phyloP scores from a whole-genome alignment of 2,113 vertebrate species.

The Scartelaos histophorus region DNA sequence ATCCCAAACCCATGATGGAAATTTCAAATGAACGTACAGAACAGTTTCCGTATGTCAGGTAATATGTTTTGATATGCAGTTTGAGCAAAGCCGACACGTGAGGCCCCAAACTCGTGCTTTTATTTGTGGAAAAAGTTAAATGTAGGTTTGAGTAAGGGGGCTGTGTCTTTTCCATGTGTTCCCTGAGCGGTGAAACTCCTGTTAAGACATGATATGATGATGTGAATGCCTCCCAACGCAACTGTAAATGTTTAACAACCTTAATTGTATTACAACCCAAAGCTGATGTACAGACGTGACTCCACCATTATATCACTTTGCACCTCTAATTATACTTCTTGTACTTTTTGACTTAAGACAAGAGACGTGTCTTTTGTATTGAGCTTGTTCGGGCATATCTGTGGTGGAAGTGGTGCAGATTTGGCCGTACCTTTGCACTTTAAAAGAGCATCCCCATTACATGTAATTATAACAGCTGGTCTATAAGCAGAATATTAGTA shows the following conservation, averaged over 20 bases:
- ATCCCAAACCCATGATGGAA: constrained; percentile 19
- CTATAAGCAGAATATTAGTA: background rate
- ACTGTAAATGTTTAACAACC: constrained; percentile 21
- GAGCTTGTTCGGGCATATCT: constrained; percentile 16
- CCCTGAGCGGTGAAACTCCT: constrained; percentile 4
- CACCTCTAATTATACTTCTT: constrained; percentile 7
- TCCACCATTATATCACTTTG: constrained; percentile 1
- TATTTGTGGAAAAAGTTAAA: constrained; percentile 55
- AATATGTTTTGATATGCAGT: background rate
- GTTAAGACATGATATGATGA: background rate
- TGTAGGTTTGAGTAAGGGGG: constrained; percentile 30
- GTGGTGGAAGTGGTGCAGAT: constrained; percentile 5
- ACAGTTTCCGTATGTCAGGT: background rate
- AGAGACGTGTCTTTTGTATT: background rate
- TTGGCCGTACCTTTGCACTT: background rate
- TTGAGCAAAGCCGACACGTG: constrained; percentile 23
- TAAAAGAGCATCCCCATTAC: background rate
- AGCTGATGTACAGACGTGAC: constrained; percentile 8
- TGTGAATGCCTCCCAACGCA: background rate
- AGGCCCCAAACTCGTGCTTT: constrained; percentile 42
- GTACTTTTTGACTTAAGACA: constrained; percentile 1
- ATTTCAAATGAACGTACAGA: constrained; percentile 17
- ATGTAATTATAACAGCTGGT: background rate
- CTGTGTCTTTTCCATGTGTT: constrained; percentile 30
- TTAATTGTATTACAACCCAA: constrained; percentile 7